These are phyloP conservation scores for Netelia fuscicornis DNA, from an alignment of 2,888 invertebrate genomes.

Conservation along the genomic window DNA sequence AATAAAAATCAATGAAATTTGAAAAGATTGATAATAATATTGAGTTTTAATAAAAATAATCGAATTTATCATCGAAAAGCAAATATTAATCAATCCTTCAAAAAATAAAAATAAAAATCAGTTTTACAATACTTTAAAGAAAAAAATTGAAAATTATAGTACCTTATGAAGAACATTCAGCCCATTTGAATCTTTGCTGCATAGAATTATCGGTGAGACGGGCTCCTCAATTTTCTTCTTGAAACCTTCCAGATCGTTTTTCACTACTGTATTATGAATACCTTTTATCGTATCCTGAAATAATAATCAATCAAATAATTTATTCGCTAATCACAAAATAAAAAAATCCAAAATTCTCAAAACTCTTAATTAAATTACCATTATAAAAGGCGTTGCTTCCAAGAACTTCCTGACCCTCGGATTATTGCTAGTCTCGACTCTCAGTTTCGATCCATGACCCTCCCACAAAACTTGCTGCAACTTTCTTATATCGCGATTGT, in stretches of 20 bases:
- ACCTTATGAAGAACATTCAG: conserved; percentile 95
- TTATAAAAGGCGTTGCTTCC: conserved; percentile 96
- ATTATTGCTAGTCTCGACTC: conserved; percentile 94
- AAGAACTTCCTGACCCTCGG: conserved; percentile 93
- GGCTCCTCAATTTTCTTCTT: conserved; percentile 89
- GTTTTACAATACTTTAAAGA: not conserved
- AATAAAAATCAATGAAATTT: no score
- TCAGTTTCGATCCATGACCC: conserved; percentile 93
- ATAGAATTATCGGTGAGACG: conserved; percentile 89
- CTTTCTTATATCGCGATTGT: conserved; percentile 94
- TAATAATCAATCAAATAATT: conserved; percentile 9
- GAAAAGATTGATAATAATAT: no score
- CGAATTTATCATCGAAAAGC: no score
- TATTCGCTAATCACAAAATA: not conserved
- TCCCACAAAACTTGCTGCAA: conserved; percentile 96
- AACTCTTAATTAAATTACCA: conserved; percentile 87
- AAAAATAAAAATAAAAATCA: conserved; percentile 13
- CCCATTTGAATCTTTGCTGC: conserved; percentile 92
- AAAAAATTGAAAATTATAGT: conserved; percentile 45
- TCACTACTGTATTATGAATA: conserved; percentile 91
- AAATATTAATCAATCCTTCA: not conserved
- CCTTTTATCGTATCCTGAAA: conserved; percentile 93
- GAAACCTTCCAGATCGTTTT: conserved; percentile 91
- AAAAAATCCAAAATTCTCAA: not conserved
- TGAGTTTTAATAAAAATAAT: no score